Evolutionary conservation across 1,140 invertebrate genomes (phyloP), one percentile per base, ranked within the genome.

Genomic region (Heterodera schachtii): DNA sequence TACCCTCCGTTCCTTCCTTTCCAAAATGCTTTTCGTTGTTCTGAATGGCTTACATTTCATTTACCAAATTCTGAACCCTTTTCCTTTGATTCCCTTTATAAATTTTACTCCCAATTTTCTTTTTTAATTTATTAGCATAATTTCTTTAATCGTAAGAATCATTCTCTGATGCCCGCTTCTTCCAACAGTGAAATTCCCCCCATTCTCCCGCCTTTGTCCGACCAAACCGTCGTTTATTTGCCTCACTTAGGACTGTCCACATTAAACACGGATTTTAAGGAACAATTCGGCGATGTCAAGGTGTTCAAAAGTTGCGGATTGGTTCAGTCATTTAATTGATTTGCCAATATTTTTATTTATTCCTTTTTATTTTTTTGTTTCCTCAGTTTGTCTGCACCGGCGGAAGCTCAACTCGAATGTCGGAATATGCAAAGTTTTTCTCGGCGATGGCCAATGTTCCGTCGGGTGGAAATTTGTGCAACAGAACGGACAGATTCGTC

Each of bases 351-450:
- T 31, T 52, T 0, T 43, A 2, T 81, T 73, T 11, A 77, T 31
- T 31, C 6, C 57, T 47, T 16, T 86, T 67, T 13, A 41, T 71
- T 46, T 31, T 11, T 46, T 71, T 46, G 7, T 92, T 52, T 83
- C 89, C 91, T 78, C 91, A 97, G 95, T 98, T 98, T 91, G 95
- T 98, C 11, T 98, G 96, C 91, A 96, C 98, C 94, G 96, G 97
- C 73, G 97, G 97, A 11, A 97, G 96, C 19, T 94, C 95, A 5
- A 95, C 94, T 88, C 92, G 97, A 49, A 96, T 98, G 95, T 93
- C 96, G 90, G 93, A 94, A 85, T 98, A 98, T 90, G 96, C 96
- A 44, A 92, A 95, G 89, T 94, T 93, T 87, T 95, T 98, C 82
- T 94, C 96, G 80, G 92, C 94, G 83, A 94, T 96, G 92, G 94